Percentiles rank a stretch among this genome's conserved stretches.
Conservation (phyloP, 2,113 vertebrate genomes). For the Sylvietta virens region DNA sequence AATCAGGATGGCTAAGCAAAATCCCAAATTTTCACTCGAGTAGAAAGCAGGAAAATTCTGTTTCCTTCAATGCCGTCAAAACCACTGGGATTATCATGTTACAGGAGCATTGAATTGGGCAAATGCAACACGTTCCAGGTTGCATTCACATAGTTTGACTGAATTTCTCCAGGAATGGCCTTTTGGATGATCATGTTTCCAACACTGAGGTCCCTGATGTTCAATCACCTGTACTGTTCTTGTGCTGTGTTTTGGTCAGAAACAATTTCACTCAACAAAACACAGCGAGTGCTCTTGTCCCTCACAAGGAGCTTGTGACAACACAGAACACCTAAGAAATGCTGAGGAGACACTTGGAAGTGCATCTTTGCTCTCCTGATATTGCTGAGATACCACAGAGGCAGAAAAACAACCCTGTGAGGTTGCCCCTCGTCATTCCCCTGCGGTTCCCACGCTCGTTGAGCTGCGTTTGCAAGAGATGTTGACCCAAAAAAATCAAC, state of each 20-base stretch:
- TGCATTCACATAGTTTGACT: background rate
- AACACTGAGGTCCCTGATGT: accelerated
- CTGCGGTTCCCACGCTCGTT: background rate
- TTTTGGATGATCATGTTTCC: background rate
- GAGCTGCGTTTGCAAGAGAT: accelerated
- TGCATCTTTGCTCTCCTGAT: background rate
- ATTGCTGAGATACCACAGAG: background rate
- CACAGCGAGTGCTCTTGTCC: accelerated
- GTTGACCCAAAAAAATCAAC: background rate
- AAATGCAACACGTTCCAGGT: background rate
- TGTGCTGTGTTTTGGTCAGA: background rate
- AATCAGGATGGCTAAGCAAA: background rate
- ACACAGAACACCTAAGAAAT: background rate
- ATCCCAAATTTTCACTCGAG: accelerated
- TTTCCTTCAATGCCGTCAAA: background rate
- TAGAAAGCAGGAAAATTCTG: background rate
- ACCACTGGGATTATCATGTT: background rate
- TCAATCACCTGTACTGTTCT: background rate
- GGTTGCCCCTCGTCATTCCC: background rate
- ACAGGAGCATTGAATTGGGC: background rate
- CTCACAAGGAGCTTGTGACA: background rate
- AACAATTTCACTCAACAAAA: background rate
- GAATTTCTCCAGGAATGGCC: background rate
- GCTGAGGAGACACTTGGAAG: background rate
- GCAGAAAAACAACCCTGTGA: background rate